phyloP scores from a whole-genome alignment of 2,113 vertebrate species.

The Australoheros scitulus region DNA sequence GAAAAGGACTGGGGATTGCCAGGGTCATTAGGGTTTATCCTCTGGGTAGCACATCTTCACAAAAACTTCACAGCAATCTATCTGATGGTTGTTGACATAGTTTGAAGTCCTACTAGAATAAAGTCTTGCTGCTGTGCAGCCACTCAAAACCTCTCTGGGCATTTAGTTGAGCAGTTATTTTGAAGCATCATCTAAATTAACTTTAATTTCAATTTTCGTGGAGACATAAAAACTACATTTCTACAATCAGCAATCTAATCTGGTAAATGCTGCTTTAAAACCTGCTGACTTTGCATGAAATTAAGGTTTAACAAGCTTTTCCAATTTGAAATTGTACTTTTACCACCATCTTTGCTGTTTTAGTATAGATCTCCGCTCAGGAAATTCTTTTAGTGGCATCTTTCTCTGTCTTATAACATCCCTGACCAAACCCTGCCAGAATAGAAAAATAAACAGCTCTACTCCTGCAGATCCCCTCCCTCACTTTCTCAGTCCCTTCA shows the following conservation, averaged over 20 bases:
- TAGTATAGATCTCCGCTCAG: neutral
- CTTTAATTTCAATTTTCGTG: neutral
- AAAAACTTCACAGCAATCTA: neutral
- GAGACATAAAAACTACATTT: conserved; percentile 4
- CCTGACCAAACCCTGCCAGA: neutral
- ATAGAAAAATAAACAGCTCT: neutral
- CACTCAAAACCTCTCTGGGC: neutral
- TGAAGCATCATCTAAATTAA: neutral
- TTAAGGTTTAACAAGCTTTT: neutral
- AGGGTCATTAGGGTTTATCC: neutral
- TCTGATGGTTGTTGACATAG: neutral
- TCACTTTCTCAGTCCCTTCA: neutral
- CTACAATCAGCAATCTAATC: neutral
- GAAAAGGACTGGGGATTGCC: neutral
- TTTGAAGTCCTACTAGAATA: neutral
- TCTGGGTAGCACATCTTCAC: neutral
- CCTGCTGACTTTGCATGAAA: neutral
- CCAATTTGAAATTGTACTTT: neutral
- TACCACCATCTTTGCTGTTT: neutral
- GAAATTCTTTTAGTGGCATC: neutral
- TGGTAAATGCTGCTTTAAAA: neutral
- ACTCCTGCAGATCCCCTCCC: too few relatives aligned
- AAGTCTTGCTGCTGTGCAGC: neutral
- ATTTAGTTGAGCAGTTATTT: neutral
- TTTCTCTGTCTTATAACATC: neutral